These are phyloP conservation scores for Drosophila virilis DNA, from an alignment of 1,140 invertebrate genomes.

Conservation along the genomic window DNA sequence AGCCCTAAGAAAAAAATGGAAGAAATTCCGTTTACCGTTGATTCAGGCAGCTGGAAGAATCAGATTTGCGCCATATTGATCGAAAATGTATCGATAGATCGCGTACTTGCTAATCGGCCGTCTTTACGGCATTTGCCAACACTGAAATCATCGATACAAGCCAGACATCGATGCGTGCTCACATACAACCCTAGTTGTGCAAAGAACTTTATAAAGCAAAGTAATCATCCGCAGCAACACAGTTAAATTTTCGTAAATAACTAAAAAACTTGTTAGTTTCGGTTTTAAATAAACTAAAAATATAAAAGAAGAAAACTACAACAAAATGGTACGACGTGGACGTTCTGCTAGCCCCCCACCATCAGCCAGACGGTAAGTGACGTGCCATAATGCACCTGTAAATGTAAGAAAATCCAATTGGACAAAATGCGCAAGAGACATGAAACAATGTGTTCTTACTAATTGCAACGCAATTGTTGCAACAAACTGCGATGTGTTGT, in stretches of 20 bases:
- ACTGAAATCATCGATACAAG: not conserved
- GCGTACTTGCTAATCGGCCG: not conserved
- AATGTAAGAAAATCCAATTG: slow-evolving; percentile 3
- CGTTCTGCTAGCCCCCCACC: slow-evolving; percentile 89
- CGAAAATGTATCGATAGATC: slow-evolving; percentile 12
- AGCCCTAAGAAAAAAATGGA: no score
- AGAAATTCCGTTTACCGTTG: no score
- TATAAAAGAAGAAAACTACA: slow-evolving; percentile 47
- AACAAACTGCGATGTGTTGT: not conserved
- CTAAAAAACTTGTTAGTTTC: slow-evolving; percentile 24
- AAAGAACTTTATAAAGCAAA: slow-evolving; percentile 38
- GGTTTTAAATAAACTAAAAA: slow-evolving; percentile 8
- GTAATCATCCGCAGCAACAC: slow-evolving; percentile 12
- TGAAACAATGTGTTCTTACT: not conserved
- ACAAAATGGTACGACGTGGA: slow-evolving; percentile 90
- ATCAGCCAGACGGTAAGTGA: slow-evolving; percentile 86
- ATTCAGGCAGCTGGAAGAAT: no score
- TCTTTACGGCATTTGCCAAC: slow-evolving; percentile 2
- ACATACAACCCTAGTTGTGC: not conserved
- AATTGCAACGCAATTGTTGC: not conserved
- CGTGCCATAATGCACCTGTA: not conserved
- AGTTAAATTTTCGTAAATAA: slow-evolving; percentile 51
- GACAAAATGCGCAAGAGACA: slow-evolving; percentile 10
- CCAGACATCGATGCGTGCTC: slow-evolving; percentile 1
- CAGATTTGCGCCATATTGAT: not conserved